Percentiles rank a stretch among this genome's conserved stretches.
phyloP scores from a whole-genome alignment of 2,797 vertebrate genomes.

The Fringilla coelebs region DNA sequence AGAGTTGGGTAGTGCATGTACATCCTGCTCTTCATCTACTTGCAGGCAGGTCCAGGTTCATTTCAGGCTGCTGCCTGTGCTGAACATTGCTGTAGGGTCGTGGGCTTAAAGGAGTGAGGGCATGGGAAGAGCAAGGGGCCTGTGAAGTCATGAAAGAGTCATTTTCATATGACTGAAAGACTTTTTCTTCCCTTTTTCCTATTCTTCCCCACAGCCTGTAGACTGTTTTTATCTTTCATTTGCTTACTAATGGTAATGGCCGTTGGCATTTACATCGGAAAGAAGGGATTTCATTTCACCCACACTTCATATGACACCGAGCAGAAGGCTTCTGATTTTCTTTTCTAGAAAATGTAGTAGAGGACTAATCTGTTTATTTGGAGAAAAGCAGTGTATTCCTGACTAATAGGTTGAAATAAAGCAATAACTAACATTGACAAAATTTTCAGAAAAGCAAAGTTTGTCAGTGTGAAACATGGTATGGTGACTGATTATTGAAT shows the following conservation, averaged over 20 bases:
- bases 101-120: not conserved
- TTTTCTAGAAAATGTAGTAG: slow-evolving; percentile 9
- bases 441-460: slow-evolving; percentile 1
- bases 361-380: slow-evolving; percentile 28
- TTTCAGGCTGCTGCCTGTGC: not conserved
- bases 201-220: not conserved
- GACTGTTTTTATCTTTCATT: not conserved
- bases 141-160: not conserved
- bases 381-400: slow-evolving; percentile 17
- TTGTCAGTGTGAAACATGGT: not conserved
- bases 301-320: not conserved
- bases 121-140: not conserved
- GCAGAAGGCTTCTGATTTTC: not conserved
- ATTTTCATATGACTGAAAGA: not conserved
- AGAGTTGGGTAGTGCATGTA: rapidly evolving
- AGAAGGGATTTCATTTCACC: not conserved
- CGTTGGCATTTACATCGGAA: not conserved
- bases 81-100: not conserved
- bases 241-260: not conserved
- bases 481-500: not conserved
- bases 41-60: not conserved
- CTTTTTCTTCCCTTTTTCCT: not conserved
- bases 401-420: slow-evolving; percentile 22
- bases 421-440: not conserved
- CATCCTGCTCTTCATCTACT: not conserved